Evolutionary conservation across 2,888 invertebrate genomes (phyloP), one percentile per base, ranked within the genome.

Genomic region (Chirona hameri): DNA sequence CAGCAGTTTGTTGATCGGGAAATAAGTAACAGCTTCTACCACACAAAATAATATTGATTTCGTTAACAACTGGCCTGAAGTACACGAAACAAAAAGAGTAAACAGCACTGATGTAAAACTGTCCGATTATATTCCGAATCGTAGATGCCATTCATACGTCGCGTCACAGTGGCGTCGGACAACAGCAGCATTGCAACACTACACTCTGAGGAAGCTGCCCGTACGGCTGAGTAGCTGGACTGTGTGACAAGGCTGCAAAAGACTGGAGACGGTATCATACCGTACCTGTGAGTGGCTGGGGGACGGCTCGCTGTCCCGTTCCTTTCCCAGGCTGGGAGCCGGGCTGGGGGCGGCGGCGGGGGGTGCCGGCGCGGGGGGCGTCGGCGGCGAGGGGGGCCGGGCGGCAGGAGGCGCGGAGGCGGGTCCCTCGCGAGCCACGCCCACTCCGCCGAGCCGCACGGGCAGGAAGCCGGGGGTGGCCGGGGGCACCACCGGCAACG

Each of bases 351-450:
- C 69, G 14, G 55, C 29, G 83, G 83, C 39, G 72, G 83, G 39
- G 89, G 55, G 86, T 84, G 90, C 89, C 29, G 90, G 90, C 83
- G 89, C 89, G 10, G 89, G 88, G 85, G 89, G 88, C 82, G 84
- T 69, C 87, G 90, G 90, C 5, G 90, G 89, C 52, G 90, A 89
- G 84, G 88, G 89, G 0, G 89, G 89, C 84, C 89, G 87, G 29
- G 65, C 65, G 27, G 65, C 9, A 7, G 65, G 27, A 0, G 65
- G 57, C 10, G 57, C 21, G 4, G 57, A 57, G 57, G 57, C 57
- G 14, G 57, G 57, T 4, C 57, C 57, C 12, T 48, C 48, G 9
- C 48, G 7, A 12, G 48, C 48, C 48, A 48, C 48, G 48, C 48
- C 48, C 48, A 48, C 12, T 48, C 57, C 18, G 57, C 57, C 21